phyloP scores from a whole-genome alignment of 2,113 vertebrate species.

The Perca schrenkii region DNA sequence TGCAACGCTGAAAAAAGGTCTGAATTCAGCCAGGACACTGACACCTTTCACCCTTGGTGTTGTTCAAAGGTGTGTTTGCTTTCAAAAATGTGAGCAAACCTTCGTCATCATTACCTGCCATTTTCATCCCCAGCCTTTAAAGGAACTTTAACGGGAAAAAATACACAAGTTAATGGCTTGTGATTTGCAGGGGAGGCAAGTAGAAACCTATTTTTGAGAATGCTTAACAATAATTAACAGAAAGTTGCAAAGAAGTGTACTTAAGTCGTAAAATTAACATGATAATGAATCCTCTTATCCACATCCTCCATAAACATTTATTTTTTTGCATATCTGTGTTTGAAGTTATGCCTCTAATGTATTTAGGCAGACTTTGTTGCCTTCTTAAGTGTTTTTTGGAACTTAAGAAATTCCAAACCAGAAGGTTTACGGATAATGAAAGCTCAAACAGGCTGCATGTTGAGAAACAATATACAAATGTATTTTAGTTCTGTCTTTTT shows the following conservation, averaged over 20 bases:
- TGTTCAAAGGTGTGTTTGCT: conserved; percentile 92
- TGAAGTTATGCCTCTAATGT: not conserved
- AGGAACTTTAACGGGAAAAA: conserved; percentile 65
- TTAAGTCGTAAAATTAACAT: conserved; percentile 13
- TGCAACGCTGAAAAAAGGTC: conserved; percentile 86
- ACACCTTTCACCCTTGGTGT: conserved; percentile 93
- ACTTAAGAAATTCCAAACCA: not conserved
- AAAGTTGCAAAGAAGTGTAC: not conserved
- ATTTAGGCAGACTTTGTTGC: not conserved
- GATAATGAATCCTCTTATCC: conserved; percentile 23
- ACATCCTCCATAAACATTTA: not conserved
- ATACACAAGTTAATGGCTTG: conserved; percentile 82
- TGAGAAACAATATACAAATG: conserved; percentile 45
- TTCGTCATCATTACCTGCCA: conserved; percentile 94
- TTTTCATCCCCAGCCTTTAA: conserved; percentile 81
- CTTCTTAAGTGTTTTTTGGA: not conserved
- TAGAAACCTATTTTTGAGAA: not conserved
- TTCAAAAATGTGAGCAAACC: conserved; percentile 87
- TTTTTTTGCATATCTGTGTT: not conserved
- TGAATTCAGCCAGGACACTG: conserved; percentile 89
- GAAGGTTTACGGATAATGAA: not conserved
- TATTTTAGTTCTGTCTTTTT: conserved; percentile 53
- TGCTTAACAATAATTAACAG: not conserved
- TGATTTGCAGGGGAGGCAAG: conserved; percentile 53
- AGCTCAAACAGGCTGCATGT: not conserved